phyloP scores from a whole-genome alignment of 2,888 invertebrate genomes.

The Synergus itoensis region DNA sequence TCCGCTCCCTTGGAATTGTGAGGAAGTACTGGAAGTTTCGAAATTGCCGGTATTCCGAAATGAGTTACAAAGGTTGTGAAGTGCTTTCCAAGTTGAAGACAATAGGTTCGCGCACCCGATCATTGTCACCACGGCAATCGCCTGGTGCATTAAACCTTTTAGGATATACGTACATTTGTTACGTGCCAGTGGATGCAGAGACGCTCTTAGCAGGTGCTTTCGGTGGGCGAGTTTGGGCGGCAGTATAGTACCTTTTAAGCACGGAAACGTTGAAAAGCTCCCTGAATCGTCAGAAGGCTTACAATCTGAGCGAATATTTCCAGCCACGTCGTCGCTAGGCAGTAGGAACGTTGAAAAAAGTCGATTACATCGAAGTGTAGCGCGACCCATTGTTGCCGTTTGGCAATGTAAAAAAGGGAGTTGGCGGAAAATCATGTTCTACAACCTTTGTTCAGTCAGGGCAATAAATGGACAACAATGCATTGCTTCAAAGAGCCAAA shows the following conservation, averaged over 20 bases:
- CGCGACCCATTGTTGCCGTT: slow-evolving; percentile 27
- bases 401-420: slow-evolving; percentile 13
- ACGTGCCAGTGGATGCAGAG: slow-evolving; percentile 61
- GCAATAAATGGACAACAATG: slow-evolving; percentile 37
- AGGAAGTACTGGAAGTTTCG: slow-evolving; percentile 37
- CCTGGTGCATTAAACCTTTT: slow-evolving; percentile 56
- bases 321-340: slow-evolving; percentile 28
- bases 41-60: slow-evolving; percentile 45
- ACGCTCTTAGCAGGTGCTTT: slow-evolving; percentile 72
- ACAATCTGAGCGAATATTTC: slow-evolving; percentile 43
- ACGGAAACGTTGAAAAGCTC: slow-evolving; percentile 65
- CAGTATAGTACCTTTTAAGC: slow-evolving; percentile 72
- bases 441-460: slow-evolving; percentile 31
- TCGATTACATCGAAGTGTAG: slow-evolving; percentile 30
- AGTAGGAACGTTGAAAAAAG: slow-evolving; percentile 25
- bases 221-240: slow-evolving; percentile 64
- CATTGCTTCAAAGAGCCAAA: slow-evolving; percentile 18
- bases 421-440: slow-evolving; percentile 29
- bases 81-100: slow-evolving; percentile 53
- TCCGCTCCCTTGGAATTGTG: slow-evolving; percentile 4
- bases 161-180: slow-evolving; percentile 51
- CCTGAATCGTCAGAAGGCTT: slow-evolving; percentile 54
- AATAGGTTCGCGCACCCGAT: slow-evolving; percentile 52
- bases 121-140: slow-evolving; percentile 51
- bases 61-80: slow-evolving; percentile 51